phyloP scores from a whole-genome alignment of 92 coral and sea anemone genomes.

The Porites divaricata region DNA sequence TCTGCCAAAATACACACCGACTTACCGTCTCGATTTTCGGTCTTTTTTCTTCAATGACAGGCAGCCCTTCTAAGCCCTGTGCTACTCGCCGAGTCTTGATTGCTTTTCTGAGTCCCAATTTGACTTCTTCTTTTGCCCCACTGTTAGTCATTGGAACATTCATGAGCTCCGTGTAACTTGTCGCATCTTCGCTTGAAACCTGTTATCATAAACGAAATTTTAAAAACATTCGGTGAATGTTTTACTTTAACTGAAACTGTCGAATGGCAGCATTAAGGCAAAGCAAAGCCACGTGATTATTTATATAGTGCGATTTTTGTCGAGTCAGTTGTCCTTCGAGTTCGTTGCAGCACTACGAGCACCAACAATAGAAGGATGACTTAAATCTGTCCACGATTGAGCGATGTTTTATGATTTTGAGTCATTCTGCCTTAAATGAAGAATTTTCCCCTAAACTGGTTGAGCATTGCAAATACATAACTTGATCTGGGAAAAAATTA shows the following conservation, averaged over 20 bases:
- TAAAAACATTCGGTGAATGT: conserved; percentile 11
- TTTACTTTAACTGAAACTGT: background rate
- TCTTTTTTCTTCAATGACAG: conserved; percentile 79
- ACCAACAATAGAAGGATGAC: conserved; percentile 2
- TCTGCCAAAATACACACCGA: too few species aligned
- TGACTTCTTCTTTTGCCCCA: conserved; percentile 86
- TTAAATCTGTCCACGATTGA: background rate
- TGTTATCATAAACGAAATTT: conserved; percentile 15
- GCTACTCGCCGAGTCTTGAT: conserved; percentile 89
- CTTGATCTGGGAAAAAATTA: background rate
- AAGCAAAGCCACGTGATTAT: background rate
- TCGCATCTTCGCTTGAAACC: conserved; percentile 86
- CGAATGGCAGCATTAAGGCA: background rate
- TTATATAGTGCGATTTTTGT: background rate
- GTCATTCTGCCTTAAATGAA: background rate
- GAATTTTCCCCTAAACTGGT: background rate
- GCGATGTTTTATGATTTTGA: background rate
- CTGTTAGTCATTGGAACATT: conserved; percentile 62
- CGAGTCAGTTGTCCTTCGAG: conserved; percentile 4
- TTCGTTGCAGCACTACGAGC: background rate
- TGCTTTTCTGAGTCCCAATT: conserved; percentile 87
- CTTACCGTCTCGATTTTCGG: conserved; percentile 85
- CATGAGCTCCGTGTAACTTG: conserved; percentile 68
- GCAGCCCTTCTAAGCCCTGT: conserved; percentile 93
- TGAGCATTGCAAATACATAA: background rate